Conservation (phyloP, 2,113 vertebrate species). For the Tachysurus fulvidraco region DNA sequence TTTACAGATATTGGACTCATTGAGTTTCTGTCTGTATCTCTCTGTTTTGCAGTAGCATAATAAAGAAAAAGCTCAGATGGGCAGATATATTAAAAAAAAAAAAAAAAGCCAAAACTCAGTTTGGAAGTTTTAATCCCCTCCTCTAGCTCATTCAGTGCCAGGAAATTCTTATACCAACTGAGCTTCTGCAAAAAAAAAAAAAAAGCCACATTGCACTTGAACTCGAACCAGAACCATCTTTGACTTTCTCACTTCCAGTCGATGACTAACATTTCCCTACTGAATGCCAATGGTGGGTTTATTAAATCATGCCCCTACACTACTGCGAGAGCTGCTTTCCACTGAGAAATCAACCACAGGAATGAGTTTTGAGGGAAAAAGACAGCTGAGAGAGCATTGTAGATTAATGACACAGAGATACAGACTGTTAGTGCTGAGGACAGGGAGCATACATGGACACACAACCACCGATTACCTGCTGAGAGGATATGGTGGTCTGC, state of each 20-base stretch:
- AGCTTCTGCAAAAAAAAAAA: conserved; percentile 32
- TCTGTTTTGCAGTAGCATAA: conserved; percentile 22
- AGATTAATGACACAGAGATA: conserved; percentile 9
- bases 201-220: conserved; percentile 28
- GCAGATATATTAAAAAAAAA: conserved; percentile 7
- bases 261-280: conserved; percentile 42
- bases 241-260: background rate
- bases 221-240: conserved; percentile 12
- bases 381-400: conserved; percentile 23
- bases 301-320: conserved; percentile 34
- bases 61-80: background rate
- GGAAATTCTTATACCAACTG: conserved; percentile 30
- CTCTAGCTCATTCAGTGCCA: conserved; percentile 14
- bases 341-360: conserved; percentile 49
- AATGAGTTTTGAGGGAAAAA: conserved; percentile 36
- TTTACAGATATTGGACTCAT: conserved; percentile 22
- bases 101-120: background rate
- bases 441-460: conserved; percentile 24
- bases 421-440: background rate
- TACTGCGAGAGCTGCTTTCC: conserved; percentile 30
- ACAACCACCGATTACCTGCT: conserved; percentile 67
- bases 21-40: conserved; percentile 30
- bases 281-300: conserved; percentile 25
- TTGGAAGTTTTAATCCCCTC: conserved; percentile 4
- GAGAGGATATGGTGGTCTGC: conserved; percentile 68